A percentile compares a stretch with the other conserved stretches of the same genome.
Conservation (phyloP, 2,888 invertebrate genomes). For the Patella caerulea region DNA sequence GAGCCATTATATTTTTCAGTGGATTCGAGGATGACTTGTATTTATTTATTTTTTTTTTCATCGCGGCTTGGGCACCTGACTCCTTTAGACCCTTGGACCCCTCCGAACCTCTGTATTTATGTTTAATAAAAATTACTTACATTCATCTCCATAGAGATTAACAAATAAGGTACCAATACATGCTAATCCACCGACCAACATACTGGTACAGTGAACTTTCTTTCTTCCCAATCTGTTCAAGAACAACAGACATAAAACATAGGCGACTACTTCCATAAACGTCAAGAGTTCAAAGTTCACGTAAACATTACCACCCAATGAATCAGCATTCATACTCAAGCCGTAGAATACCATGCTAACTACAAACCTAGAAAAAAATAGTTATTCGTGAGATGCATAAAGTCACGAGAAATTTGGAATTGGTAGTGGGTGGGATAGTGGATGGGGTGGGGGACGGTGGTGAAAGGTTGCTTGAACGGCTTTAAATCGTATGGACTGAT, state of each 20-base stretch:
- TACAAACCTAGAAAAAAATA: slow-evolving; percentile 76
- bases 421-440: too few relatives aligned
- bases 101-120: too few relatives aligned
- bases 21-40: too few relatives aligned
- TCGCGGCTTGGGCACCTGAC: too few relatives aligned
- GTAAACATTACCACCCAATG: slow-evolving; percentile 82
- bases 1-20: too few relatives aligned
- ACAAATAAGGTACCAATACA: slow-evolving; percentile 53
- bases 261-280: slow-evolving; percentile 71
- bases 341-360: slow-evolving; percentile 91
- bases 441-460: too few relatives aligned
- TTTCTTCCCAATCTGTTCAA: slow-evolving; percentile 69
- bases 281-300: slow-evolving; percentile 87
- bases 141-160: slow-evolving; percentile 38
- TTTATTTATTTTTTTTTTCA: too few relatives aligned
- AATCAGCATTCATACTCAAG: slow-evolving; percentile 76
- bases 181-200: slow-evolving; percentile 50
- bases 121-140: slow-evolving; percentile 23
- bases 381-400: too few relatives aligned
- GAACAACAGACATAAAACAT: slow-evolving; percentile 59
- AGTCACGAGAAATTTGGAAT: too few relatives aligned
- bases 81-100: too few relatives aligned
- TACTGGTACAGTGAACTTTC: slow-evolving; percentile 49
- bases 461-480: too few relatives aligned
- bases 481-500: too few relatives aligned